Percentiles rank a stretch among this genome's conserved stretches.
Conservation (phyloP, 2,113 vertebrate species). For the Ceuthmochares aereus region DNA sequence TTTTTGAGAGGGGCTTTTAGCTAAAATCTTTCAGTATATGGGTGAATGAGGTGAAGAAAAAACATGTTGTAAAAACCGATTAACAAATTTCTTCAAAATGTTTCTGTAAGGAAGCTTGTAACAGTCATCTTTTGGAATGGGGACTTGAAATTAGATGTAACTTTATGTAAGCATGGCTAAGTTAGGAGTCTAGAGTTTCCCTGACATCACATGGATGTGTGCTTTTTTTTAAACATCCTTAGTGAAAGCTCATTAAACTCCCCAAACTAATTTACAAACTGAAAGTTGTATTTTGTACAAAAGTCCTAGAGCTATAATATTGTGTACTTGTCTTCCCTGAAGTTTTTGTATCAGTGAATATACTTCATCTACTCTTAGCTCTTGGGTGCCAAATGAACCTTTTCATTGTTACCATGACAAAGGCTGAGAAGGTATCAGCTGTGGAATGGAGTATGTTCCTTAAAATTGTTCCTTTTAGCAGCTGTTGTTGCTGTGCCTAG, state of each 20-base stretch:
- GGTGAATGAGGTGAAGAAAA: not conserved
- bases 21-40: not conserved
- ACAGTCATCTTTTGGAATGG: not conserved
- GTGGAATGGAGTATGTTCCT: not conserved
- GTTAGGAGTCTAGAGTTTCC: not conserved
- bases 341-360: not conserved
- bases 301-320: not conserved
- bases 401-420: not conserved
- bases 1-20: not conserved
- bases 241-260: not conserved
- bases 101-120: not conserved
- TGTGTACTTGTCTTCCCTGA: not conserved
- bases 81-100: not conserved
- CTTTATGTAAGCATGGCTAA: not conserved
- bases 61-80: not conserved
- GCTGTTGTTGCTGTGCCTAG: not conserved
- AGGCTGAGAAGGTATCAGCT: not conserved
- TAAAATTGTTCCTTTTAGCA: not conserved
- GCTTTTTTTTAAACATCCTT: not conserved
- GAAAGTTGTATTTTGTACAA: not conserved
- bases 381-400: not conserved
- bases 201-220: not conserved
- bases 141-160: not conserved
- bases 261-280: not conserved
- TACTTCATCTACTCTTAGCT: not conserved